These are phyloP conservation scores for Tonatia bakeri DNA, from an alignment of 2,113 vertebrate species.

Conservation along the genomic window DNA sequence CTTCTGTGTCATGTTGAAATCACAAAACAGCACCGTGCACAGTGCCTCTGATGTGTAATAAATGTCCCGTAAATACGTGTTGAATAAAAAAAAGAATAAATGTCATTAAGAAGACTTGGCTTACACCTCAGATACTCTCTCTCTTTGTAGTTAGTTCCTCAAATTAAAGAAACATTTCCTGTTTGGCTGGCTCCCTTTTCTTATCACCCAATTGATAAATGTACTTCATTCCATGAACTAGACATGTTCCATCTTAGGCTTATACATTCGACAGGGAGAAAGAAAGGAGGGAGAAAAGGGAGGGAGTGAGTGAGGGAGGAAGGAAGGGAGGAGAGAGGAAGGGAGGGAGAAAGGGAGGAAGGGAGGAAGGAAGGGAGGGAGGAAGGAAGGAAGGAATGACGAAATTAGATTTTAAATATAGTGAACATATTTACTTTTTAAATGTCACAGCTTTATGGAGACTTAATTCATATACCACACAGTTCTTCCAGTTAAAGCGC, in stretches of 20 bases:
- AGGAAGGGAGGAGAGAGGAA: fast-evolving
- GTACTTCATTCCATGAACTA: not conserved
- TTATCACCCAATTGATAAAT: slow-evolving; percentile 21
- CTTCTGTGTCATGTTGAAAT: not conserved
- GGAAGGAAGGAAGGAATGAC: too few relatives aligned
- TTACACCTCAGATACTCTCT: not conserved
- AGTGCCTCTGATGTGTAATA: not conserved
- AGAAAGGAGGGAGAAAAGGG: too few relatives aligned
- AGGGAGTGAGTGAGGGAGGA: not conserved
- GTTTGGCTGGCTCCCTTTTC: not conserved
- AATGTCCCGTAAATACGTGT: not conserved
- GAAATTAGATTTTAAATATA: slow-evolving; percentile 18
- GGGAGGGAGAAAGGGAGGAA: too few relatives aligned
- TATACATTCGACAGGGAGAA: not conserved
- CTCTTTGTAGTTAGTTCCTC: not conserved
- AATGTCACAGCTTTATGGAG: not conserved
- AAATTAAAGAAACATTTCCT: slow-evolving; percentile 36
- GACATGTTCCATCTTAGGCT: not conserved
- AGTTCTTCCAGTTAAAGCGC: not conserved
- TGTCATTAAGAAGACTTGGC: not conserved
- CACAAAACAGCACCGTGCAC: not conserved
- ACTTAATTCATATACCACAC: not conserved
- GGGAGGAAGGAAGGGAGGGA: too few relatives aligned
- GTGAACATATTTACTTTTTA: not conserved
- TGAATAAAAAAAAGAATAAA: slow-evolving; percentile 46